These are phyloP conservation scores for Ficedula albicollis DNA, from an alignment of 2,797 vertebrate species.

Conservation along the genomic window DNA sequence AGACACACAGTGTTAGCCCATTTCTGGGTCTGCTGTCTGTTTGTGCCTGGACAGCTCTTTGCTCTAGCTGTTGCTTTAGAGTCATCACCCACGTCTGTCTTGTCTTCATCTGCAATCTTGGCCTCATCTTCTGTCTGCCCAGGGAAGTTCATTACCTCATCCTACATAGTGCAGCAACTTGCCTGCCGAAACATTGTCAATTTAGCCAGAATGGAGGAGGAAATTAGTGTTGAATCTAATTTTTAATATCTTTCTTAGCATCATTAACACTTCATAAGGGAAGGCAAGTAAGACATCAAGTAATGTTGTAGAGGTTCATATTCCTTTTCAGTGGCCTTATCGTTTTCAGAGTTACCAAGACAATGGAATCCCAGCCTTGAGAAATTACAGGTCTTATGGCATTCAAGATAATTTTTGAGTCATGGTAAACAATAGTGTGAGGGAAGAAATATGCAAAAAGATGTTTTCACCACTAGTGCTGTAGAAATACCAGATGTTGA, in stretches of 20 bases:
- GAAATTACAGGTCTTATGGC: background rate
- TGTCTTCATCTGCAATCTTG: background rate
- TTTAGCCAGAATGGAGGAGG: background rate
- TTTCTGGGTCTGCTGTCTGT: background rate
- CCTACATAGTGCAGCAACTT: background rate
- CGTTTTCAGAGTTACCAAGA: background rate
- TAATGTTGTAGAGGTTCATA: background rate
- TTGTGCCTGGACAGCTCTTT: background rate
- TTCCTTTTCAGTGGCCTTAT: background rate
- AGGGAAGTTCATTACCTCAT: background rate
- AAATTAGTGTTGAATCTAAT: background rate
- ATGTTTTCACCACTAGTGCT: background rate
- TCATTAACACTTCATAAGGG: background rate
- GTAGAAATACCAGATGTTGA: background rate
- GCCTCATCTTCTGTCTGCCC: background rate
- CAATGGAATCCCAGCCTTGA: background rate
- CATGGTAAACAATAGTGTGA: background rate
- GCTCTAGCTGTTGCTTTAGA: background rate
- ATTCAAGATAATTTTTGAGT: background rate
- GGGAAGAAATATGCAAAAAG: background rate
- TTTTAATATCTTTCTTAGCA: background rate
- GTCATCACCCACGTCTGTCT: accelerated
- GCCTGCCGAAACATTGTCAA: background rate
- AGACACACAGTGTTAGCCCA: background rate
- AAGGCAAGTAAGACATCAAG: background rate